Evolutionary conservation across 2,797 vertebrate genomes (phyloP).

Genomic region (Enteromius viviparus): DNA sequence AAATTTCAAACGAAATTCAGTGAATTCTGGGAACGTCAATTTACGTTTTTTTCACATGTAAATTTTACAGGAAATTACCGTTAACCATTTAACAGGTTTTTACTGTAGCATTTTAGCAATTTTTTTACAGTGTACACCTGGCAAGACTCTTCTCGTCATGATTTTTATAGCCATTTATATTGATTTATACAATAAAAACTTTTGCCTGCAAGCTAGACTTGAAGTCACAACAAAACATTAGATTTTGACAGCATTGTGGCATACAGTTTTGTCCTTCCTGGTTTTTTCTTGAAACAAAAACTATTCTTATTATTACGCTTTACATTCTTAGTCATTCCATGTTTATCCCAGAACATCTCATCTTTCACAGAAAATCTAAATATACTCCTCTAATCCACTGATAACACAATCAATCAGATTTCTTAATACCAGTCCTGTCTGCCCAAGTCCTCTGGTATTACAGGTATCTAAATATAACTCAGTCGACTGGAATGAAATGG

Average conservation of each 20-base stretch:
- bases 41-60: too few relatives aligned
- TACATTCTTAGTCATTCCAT: not conserved
- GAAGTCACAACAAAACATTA: conserved; percentile 14
- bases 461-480: conserved; percentile 47
- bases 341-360: conserved; percentile 24
- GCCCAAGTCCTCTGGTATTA: conserved; percentile 38
- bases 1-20: too few relatives aligned
- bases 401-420: conserved; percentile 29
- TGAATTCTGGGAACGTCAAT: too few relatives aligned
- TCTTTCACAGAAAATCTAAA: conserved; percentile 29
- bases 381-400: conserved; percentile 16
- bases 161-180: not conserved
- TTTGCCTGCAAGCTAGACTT: not conserved
- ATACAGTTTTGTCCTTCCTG: not conserved
- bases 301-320: not conserved
- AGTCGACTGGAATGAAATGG: conserved; percentile 42
- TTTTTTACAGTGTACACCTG: not conserved
- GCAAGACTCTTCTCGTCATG: not conserved
- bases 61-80: too few relatives aligned
- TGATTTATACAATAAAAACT: conserved; percentile 10
- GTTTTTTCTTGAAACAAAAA: conserved; percentile 8
- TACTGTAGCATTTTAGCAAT: too few relatives aligned
- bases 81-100: too few relatives aligned
- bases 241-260: not conserved
- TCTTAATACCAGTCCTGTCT: conserved; percentile 13